Evolutionary conservation across 2,888 invertebrate genomes (phyloP).

Genomic region (Lissonota sp.): DNA sequence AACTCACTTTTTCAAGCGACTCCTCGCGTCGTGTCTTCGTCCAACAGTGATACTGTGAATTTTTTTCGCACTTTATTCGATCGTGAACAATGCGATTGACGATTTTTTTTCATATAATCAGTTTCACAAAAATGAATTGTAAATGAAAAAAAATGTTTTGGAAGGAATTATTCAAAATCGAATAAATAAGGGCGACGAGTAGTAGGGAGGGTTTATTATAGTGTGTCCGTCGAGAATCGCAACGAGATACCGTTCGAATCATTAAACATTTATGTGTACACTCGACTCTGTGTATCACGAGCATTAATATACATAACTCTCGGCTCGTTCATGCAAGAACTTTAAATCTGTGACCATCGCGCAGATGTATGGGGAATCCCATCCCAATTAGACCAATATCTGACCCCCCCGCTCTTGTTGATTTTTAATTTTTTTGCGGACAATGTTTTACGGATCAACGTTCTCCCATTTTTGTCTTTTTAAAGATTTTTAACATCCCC

Average conservation of each 20-base stretch:
- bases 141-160: background rate
- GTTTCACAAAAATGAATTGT: conserved; percentile 29
- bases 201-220: no score
- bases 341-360: background rate
- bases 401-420: no score
- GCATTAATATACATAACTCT: conserved; percentile 45
- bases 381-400: no score
- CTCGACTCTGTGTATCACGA: conserved; percentile 29
- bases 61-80: conserved; percentile 18
- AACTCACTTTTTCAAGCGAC: conserved; percentile 1
- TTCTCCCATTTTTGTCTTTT: no score
- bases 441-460: no score
- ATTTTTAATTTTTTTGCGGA: no score
- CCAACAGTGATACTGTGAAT: conserved; percentile 6
- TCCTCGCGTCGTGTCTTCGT: background rate
- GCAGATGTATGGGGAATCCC: no score
- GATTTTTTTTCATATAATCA: background rate
- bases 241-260: conserved; percentile 42
- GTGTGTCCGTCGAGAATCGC: conserved; percentile 13
- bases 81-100: conserved; percentile 39
- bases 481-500: no score
- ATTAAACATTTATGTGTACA: conserved; percentile 39
- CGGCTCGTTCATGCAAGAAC: conserved; percentile 29
- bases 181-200: no score
- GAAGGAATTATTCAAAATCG: background rate